Percentiles rank a stretch among this genome's conserved stretches.
phyloP scores from a whole-genome alignment of 1,140 invertebrate genomes.

The Drosophila lowei region DNA sequence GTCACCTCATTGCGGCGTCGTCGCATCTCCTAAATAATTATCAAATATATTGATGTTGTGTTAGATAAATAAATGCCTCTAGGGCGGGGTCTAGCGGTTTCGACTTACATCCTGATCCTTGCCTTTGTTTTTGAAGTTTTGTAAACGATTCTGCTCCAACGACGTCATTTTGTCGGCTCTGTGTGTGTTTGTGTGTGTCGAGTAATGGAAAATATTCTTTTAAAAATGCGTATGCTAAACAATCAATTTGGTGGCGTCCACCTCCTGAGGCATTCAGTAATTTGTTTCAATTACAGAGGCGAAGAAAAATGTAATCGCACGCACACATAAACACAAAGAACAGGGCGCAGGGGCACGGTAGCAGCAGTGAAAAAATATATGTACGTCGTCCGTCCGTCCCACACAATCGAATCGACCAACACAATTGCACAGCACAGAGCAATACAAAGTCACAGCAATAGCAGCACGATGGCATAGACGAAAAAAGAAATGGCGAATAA shows the following conservation, averaged over 20 bases:
- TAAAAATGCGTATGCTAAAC: conserved; percentile 26
- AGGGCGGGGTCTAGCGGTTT: background rate
- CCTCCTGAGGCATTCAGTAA: conserved; percentile 35
- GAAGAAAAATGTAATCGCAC: conserved; percentile 48
- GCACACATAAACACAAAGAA: conserved; percentile 28
- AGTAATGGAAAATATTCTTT: conserved; percentile 5
- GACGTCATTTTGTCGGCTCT: conserved; percentile 66
- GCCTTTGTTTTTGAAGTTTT: conserved; percentile 98
- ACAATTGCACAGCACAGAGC: conserved; percentile 58
- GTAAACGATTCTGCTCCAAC: conserved; percentile 86
- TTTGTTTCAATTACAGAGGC: conserved; percentile 58
- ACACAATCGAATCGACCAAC: conserved; percentile 38
- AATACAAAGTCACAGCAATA: conserved; percentile 44
- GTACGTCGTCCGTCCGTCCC: conserved; percentile 4
- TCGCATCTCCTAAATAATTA: conserved; percentile 92
- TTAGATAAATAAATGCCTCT: background rate
- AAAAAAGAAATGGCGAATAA: conserved; percentile 76
- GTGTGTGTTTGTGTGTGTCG: conserved; percentile 28
- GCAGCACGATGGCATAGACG: conserved; percentile 58
- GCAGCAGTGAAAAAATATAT: conserved; percentile 52
- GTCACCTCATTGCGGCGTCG: conserved; percentile 97
- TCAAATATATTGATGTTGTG: background rate
- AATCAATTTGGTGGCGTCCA: conserved; percentile 39
- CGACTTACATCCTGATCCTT: conserved; percentile 97
- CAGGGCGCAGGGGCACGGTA: conserved; percentile 11